Evolutionary conservation across 2,888 invertebrate species (phyloP), one percentile per base, ranked within the genome.

Genomic region (Aricia artaxerxes): DNA sequence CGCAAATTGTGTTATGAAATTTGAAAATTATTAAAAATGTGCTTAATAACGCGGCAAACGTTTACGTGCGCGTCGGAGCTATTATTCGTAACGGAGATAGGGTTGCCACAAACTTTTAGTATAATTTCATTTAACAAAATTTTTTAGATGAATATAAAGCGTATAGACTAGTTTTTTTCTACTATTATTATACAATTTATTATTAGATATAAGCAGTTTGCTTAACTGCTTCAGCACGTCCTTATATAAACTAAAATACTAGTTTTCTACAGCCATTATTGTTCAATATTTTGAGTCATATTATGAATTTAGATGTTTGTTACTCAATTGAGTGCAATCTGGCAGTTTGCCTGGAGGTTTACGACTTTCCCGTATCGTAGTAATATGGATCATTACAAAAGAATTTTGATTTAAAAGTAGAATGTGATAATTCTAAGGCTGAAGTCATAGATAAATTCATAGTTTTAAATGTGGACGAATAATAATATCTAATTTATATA

Each of bases 1-100:
- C 49, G 78, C 69, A 72, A 80, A 80, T 76, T 31, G 61, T 76
- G 78, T 80, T 78, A 75, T 76, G 76, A 76, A 76, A 76, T 76
- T 76, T 76, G 76, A 76, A 76, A 76, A 76, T 76, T 76, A 76
- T 76, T 76, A 76, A 76, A 75, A 75, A 57, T 53, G 76, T 57
- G 53, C 76, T 76, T 76, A 76, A 76, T 76, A 76, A 53, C 57
- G 76, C 57, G 76, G 76, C 31, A 76, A 76, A 76, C 57, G 76
- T 57, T 76, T 53, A 75, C 44, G 44, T 73, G 73, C 75, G 69
- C 69, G 13, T 35, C 13, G 64, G 13, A 31, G 31, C 64, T 31
- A 31, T 61, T 61, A 9, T 24, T 1, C 72, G 35, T 72, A 72
- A 72, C 16, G 24, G 31, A 64, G 64, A 31, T 64, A 31, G 64